Percentiles rank a stretch among this genome's conserved stretches.
Conservation (phyloP, 2,113 vertebrate genomes). For the Gasterosteus aculeatus region DNA sequence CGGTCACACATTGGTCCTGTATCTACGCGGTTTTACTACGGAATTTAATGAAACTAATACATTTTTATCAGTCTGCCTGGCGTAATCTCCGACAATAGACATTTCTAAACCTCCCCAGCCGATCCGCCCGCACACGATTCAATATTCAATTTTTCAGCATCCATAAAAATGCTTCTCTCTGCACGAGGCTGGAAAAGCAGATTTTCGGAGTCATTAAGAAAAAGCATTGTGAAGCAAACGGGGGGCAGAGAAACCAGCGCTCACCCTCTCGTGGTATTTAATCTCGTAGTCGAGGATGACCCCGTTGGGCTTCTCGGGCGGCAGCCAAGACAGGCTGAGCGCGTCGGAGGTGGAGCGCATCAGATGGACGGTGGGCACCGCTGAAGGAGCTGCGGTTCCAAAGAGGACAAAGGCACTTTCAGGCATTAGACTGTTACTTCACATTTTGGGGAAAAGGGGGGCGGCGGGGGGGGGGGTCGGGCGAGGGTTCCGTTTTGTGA, state of each 20-base stretch:
- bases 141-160: conserved; percentile 28
- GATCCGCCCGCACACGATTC: background rate
- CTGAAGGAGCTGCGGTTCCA: conserved; percentile 87
- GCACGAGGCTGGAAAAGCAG: background rate
- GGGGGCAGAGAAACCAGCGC: conserved; percentile 29
- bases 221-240: conserved; percentile 14
- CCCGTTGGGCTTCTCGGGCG: conserved; percentile 94
- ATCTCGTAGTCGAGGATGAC: conserved; percentile 99
- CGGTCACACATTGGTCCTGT: background rate
- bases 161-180: conserved; percentile 19
- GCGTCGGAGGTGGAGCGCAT: conserved; percentile 93
- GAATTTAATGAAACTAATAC: conserved; percentile 31
- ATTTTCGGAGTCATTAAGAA: conserved; percentile 14
- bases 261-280: conserved; percentile 97
- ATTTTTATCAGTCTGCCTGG: conserved; percentile 3
- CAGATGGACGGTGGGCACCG: conserved; percentile 92
- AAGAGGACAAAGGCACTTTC: conserved; percentile 15
- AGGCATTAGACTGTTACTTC: background rate
- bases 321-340: conserved; percentile 95
- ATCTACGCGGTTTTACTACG: background rate
- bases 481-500: background rate
- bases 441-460: background rate
- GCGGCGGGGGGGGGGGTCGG: too few relatives aligned
- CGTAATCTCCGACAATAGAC: conserved; percentile 3
- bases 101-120: background rate